Evolutionary conservation across 2,888 invertebrate species (phyloP).

Genomic region (Xylophagus ater): DNA sequence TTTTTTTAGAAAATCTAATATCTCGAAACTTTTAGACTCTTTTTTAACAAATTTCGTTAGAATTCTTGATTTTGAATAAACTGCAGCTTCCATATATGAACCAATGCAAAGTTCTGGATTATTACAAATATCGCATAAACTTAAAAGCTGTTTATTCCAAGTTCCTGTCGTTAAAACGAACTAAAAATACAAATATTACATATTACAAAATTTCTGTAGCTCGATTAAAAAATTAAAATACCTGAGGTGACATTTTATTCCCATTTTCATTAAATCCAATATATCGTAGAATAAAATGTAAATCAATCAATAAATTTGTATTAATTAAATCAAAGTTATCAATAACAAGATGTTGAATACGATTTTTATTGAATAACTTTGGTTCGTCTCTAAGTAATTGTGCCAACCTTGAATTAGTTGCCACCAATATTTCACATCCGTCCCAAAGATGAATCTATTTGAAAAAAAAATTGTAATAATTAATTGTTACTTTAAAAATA

Average conservation of each 20-base stretch:
- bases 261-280: too few relatives aligned
- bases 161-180: slow-evolving; percentile 48
- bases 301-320: slow-evolving; percentile 42
- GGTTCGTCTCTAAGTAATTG: slow-evolving; percentile 41
- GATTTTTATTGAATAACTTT: slow-evolving; percentile 46
- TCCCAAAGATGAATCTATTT: too few relatives aligned
- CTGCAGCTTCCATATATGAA: slow-evolving; percentile 61
- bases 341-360: slow-evolving; percentile 54
- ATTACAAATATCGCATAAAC: slow-evolving; percentile 44
- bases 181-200: slow-evolving; percentile 37
- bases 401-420: slow-evolving; percentile 51
- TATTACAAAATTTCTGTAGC: slow-evolving; percentile 18
- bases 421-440: slow-evolving; percentile 59
- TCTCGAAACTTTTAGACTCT: slow-evolving; percentile 20
- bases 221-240: neutral
- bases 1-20: slow-evolving; percentile 41
- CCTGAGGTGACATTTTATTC: slow-evolving; percentile 30
- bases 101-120: slow-evolving; percentile 57
- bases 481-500: too few relatives aligned
- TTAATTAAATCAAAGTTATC: slow-evolving; percentile 59
- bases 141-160: slow-evolving; percentile 52
- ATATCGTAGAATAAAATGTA: slow-evolving; percentile 39
- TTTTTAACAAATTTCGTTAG: slow-evolving; percentile 34
- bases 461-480: too few relatives aligned
- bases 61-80: slow-evolving; percentile 51